Base-by-base conservation (phyloP, 2,113 vertebrate genomes). In the Onychostoma macrolepis region DNA sequence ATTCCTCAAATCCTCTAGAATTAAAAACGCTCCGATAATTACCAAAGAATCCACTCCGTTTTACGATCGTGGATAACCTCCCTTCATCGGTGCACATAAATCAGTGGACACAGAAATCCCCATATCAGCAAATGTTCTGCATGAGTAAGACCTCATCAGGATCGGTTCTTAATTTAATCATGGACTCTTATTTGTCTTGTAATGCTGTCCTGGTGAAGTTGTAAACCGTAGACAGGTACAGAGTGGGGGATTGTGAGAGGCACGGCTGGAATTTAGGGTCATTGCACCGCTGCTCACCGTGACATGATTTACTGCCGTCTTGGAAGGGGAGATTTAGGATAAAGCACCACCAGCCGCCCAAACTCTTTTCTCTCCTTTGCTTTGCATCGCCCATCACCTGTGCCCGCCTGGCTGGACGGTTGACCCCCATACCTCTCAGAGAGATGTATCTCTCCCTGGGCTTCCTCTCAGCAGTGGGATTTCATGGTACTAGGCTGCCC, bases 291-390 rank as follows among this genome's bases (percentile, higher is more conserved):
- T 36, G 63, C 48, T 83, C 28, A 87, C 77, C 41, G 38, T 50
- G 76, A 88, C 53, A 26, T 86, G 65, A 91, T 91, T 89, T 89
- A 92, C 58, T 38, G 38, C 15, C 78, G 33, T 79, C 13, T 58
- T 38, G 69, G 69, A 83, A 85, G 41, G 21, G 76, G 12, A 89
- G 82, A 75, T 56, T 91, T 74, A 81, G 83, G 58, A 87, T 89
- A 90, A 91, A 91, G 90, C 26, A 38, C 85, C 79, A 84, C 72
- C 67, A 30, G 87, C 86, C 67, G 28, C 87, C 87, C 89, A 88
- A 84, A 58, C 48, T 28, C 15, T 17, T 88, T 89, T 83, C 88
- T 85, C 48, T 84, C 87, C 43, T 85, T 87, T 82, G 67, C 50
- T 67, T 90, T 85, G 80, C 84, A 89, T 91, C 82, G 65, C 85